Conservation (phyloP, 2,888 invertebrate species). For the Tenthredo amoena region DNA sequence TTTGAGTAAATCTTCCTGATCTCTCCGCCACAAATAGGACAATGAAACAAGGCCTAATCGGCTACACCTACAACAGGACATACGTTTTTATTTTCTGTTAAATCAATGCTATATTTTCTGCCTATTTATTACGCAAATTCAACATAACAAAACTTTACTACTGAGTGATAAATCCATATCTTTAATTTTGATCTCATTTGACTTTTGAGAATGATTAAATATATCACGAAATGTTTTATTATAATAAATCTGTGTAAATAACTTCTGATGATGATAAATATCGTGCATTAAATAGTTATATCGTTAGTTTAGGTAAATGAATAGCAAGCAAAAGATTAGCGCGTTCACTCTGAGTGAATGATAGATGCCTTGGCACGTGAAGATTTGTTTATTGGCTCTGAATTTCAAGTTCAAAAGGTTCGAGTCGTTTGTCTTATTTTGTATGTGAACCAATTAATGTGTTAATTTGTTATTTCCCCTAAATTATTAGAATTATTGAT, state of each 20-base stretch:
- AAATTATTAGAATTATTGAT: conserved; percentile 57
- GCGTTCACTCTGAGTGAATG: not conserved
- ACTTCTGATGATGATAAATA: not conserved
- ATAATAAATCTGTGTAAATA: not conserved
- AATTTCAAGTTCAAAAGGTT: not conserved
- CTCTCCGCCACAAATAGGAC: conserved; percentile 97
- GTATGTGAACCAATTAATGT: not conserved
- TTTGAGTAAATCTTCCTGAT: conserved; percentile 95
- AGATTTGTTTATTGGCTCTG: not conserved
- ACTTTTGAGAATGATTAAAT: conserved; percentile 1
- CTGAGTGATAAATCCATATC: not conserved
- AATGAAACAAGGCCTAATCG: conserved; percentile 93
- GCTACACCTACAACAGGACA: conserved; percentile 85
- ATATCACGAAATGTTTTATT: conserved; percentile 7
- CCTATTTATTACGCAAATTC: not conserved
- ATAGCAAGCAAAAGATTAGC: conserved; percentile 17
- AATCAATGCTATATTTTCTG: not conserved
- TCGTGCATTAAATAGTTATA: conserved; percentile 5
- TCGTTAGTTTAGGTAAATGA: not conserved
- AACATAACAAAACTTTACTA: not conserved
- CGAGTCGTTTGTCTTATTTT: not conserved
- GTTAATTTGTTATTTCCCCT: not conserved
- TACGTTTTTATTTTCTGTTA: conserved; percentile 56
- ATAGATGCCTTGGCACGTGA: not conserved
- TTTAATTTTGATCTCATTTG: not conserved